These are phyloP conservation scores for Thalpophila matura DNA, from an alignment of 2,888 invertebrate genomes.

Conservation along the genomic window DNA sequence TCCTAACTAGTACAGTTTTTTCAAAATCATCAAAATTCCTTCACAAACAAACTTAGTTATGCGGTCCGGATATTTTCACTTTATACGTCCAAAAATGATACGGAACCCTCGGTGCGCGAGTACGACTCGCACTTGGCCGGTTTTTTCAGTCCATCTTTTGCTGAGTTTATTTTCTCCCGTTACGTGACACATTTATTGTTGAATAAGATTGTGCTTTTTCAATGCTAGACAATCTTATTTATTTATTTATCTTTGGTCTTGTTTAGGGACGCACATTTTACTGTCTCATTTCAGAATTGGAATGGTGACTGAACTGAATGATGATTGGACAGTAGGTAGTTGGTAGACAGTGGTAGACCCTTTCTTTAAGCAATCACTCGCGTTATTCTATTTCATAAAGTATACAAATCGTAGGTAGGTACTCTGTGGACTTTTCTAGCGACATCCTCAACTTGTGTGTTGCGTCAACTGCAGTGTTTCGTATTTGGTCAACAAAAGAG, in stretches of 20 bases:
- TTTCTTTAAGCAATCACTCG: neutral
- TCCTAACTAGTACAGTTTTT: no score
- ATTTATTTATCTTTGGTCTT: no score
- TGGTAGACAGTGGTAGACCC: neutral
- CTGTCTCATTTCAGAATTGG: neutral
- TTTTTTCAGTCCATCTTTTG: conserved; percentile 9
- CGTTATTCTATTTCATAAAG: neutral
- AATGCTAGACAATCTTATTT: neutral
- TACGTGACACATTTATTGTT: conserved; percentile 9
- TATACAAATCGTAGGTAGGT: neutral
- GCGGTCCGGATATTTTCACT: no score
- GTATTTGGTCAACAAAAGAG: conserved; percentile 26
- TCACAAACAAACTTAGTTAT: no score
- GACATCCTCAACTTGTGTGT: neutral
- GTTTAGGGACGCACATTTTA: neutral
- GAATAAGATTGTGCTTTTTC: neutral
- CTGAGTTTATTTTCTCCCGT: conserved; percentile 2
- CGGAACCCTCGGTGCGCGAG: no score
- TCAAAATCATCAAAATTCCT: no score
- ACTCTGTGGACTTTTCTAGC: neutral
- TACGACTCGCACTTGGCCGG: no score
- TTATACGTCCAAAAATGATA: no score
- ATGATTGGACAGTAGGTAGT: neutral
- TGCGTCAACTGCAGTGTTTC: conserved; percentile 17
- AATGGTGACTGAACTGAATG: no score